A percentile compares a stretch with the other conserved stretches of the same genome.
Evolutionary conservation across 2,888 invertebrate species (phyloP).

Genomic region (Erpobdella octoculata): DNA sequence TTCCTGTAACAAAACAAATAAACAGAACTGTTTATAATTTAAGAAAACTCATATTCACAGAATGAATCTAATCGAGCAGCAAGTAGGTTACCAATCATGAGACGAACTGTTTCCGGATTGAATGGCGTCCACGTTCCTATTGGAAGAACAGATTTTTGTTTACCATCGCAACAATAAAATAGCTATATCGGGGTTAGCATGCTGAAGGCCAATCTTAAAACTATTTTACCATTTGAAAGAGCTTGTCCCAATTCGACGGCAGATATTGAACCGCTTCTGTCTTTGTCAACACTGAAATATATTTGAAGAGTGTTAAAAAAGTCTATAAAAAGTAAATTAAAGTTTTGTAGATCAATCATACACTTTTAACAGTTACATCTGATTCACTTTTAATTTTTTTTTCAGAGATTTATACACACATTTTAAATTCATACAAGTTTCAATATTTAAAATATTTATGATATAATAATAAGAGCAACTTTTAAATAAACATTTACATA

Average conservation of each 20-base stretch:
- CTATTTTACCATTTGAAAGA: slow-evolving; percentile 74
- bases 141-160: too few relatives aligned
- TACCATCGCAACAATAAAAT: too few relatives aligned
- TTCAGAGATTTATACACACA: neutral
- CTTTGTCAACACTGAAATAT: slow-evolving; percentile 53
- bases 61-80: neutral
- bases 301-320: neutral
- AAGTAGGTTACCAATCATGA: slow-evolving; percentile 74
- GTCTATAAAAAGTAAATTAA: neutral
- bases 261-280: slow-evolving; percentile 74
- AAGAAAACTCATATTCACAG: neutral
- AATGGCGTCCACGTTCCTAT: slow-evolving; percentile 86
- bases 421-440: neutral
- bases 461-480: too few relatives aligned
- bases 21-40: neutral
- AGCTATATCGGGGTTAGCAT: too few relatives aligned
- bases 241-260: slow-evolving; percentile 82
- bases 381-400: neutral
- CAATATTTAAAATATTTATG: neutral
- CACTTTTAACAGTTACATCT: neutral
- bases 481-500: too few relatives aligned
- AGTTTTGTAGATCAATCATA: too few relatives aligned
- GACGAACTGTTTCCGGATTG: slow-evolving; percentile 88
- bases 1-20: slow-evolving; percentile 50
- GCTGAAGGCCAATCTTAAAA: too few relatives aligned